Evolutionary conservation across 2,888 invertebrate species (phyloP).

Genomic region (Dryobota labecula): DNA sequence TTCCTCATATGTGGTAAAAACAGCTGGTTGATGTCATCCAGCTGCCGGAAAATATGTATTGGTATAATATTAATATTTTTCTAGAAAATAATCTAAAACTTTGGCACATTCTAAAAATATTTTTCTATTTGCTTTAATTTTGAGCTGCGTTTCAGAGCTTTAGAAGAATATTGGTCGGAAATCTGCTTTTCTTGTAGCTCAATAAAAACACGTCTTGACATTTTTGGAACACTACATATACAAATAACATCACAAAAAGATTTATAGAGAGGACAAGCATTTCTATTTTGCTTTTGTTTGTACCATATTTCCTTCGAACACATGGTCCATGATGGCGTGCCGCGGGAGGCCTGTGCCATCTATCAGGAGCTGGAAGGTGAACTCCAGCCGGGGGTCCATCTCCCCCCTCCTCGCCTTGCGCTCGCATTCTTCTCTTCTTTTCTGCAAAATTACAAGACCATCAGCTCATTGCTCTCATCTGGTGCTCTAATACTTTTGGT

Average conservation of each 20-base stretch:
- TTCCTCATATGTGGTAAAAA: slow-evolving; percentile 96
- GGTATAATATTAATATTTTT: neutral
- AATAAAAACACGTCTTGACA: neutral
- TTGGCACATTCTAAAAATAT: neutral
- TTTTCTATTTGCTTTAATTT: neutral
- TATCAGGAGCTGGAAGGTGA: slow-evolving; percentile 96
- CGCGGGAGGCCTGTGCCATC: slow-evolving; percentile 95
- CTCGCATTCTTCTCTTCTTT: slow-evolving; percentile 97
- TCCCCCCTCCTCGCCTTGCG: slow-evolving; percentile 97
- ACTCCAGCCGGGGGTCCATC: slow-evolving; percentile 97
- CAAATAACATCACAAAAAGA: neutral
- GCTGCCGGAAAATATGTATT: slow-evolving; percentile 82
- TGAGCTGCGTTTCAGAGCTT: neutral
- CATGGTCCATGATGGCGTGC: slow-evolving; percentile 97
- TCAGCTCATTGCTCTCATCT: slow-evolving; percentile 10
- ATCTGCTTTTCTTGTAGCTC: neutral
- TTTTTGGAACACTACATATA: neutral
- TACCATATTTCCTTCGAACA: slow-evolving; percentile 97
- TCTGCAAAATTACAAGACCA: slow-evolving; percentile 73
- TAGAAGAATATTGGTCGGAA: neutral
- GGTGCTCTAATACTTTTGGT: neutral
- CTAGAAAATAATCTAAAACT: neutral
- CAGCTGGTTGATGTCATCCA: slow-evolving; percentile 96
- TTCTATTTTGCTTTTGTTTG: neutral
- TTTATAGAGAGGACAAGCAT: neutral